phyloP scores from a whole-genome alignment of 2,113 vertebrate species.

The Corvus moneduloides region DNA sequence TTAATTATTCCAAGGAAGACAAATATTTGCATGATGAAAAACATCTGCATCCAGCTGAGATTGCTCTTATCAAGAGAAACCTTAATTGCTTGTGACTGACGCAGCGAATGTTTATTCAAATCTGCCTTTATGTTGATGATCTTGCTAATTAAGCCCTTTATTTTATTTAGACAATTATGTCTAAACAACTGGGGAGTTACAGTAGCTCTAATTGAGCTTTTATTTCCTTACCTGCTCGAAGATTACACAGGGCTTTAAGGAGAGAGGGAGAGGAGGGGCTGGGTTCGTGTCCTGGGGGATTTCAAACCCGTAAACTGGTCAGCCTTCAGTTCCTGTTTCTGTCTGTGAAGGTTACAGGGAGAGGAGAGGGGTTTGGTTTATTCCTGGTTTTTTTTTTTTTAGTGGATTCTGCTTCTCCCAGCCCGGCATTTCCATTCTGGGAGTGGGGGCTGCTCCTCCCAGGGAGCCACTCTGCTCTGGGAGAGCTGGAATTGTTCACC shows the following conservation, averaged over 20 bases:
- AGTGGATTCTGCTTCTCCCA: background rate
- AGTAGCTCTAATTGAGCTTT: conserved; percentile 9
- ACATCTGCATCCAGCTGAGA: conserved; percentile 55
- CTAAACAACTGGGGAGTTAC: conserved; percentile 1
- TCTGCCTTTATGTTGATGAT: conserved; percentile 19
- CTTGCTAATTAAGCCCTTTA: conserved; percentile 32
- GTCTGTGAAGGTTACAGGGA: background rate
- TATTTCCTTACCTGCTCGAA: background rate
- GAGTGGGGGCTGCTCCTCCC: background rate
- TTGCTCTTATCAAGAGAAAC: conserved; percentile 45
- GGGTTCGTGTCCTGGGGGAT: background rate
- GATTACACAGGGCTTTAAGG: background rate
- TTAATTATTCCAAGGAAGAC: conserved; percentile 30
- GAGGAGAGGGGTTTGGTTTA: background rate
- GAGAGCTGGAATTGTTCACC: background rate
- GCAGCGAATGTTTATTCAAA: conserved; percentile 35
- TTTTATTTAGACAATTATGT: conserved; percentile 55
- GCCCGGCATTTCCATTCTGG: fast-evolving
- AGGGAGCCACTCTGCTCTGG: background rate
- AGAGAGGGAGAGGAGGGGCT: background rate
- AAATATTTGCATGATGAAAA: conserved; percentile 58
- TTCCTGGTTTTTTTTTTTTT: background rate
- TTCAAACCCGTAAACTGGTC: background rate
- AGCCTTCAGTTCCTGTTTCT: background rate
- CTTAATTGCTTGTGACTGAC: conserved; percentile 59